Base-by-base conservation (phyloP, 2,888 invertebrate genomes). In the Icerya purchasi region DNA sequence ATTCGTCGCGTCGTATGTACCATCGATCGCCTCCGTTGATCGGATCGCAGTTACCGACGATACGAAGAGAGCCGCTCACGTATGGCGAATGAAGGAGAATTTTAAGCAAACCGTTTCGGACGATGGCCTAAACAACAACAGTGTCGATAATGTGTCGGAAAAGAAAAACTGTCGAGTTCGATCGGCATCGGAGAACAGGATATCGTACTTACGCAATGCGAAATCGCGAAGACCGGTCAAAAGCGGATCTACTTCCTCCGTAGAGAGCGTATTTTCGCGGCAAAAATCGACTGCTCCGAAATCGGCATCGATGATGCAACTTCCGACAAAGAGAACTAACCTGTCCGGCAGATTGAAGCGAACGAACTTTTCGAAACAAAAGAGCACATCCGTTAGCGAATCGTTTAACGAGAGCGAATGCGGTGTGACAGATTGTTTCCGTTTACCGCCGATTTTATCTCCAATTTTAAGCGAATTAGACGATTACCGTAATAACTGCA, bases 1-100 rank as follows among this genome's bases (percentile, higher is more conserved):
- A 0, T 88, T 86, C 69, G 72, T 88, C 53, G 86, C 88, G 0
- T 84, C 86, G 0, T 84, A 86, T 70, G 72, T 88, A 62, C 85
- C 86, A 22, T 80, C 81, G 68, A 74, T 89, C 63, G 73, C 79
- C 61, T 77, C 81, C 54, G 72, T 89, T 52, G 87, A 86, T 65
- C 80, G 81, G 65, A 84, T 86, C 82, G 81, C 63, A 58, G 66
- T 69, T 54, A 67, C 68, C 2, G 66, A 67, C 20, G 65, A 67
- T 25, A 82, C 85, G 21, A 77, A 86, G 57, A 79, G 78, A 64
- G 80, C 85, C 2, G 87, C 87, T 1, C 80, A 82, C 77, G 82
- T 83, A 14, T 88, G 88, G 88, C 75, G 86, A 56, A 77, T 77
- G 62, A 83, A 59, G 2, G 60, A 55, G 20, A 60, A 52, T 19